Conservation (phyloP, 2,888 invertebrate genomes). For the Buathra laborator region DNA sequence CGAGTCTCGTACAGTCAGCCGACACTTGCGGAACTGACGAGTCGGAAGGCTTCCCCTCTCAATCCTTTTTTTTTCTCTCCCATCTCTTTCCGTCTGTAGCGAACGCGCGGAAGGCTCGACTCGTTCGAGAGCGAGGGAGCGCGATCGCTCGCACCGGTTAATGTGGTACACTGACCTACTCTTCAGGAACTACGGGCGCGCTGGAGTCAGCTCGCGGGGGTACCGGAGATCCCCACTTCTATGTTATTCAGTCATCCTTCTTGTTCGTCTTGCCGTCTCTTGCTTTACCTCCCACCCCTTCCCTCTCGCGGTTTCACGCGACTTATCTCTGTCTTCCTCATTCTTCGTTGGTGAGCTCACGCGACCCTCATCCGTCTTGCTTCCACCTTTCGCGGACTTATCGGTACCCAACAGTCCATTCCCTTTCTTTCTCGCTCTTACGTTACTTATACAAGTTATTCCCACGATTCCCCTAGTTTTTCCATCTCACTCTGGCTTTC, state of each 20-base stretch:
- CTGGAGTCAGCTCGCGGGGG: conserved; percentile 72
- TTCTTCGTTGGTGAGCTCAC: conserved; percentile 54
- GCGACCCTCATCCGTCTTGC: conserved; percentile 53
- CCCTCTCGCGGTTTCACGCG: conserved; percentile 28
- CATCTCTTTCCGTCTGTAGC: conserved; percentile 12
- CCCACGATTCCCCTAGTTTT: conserved; percentile 3
- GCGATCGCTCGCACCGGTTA: conserved; percentile 78
- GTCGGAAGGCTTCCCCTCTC: conserved; percentile 73
- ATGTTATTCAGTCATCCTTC: conserved; percentile 74
- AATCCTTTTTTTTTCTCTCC: conserved; percentile 6
- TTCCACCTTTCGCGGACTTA: conserved; percentile 49
- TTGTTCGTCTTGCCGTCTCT: conserved; percentile 54
- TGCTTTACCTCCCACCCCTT: conserved; percentile 6
- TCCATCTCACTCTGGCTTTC: conserved; percentile 11
- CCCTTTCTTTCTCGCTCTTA: conserved; percentile 63
- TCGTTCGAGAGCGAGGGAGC: conserved; percentile 51
- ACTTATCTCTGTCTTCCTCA: conserved; percentile 50
- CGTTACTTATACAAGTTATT: conserved; percentile 39
- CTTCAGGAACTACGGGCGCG: conserved; percentile 74
- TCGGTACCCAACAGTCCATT: conserved; percentile 38
- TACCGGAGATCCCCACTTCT: conserved; percentile 57
- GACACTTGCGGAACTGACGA: conserved; percentile 74
- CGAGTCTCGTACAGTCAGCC: conserved; percentile 51
- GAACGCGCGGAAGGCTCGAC: conserved; percentile 41
- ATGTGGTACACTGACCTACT: conserved; percentile 85